A percentile compares a stretch with the other conserved stretches of the same genome.
Conservation (phyloP, 2,888 invertebrate species). For the Exephanes ischioxanthus region DNA sequence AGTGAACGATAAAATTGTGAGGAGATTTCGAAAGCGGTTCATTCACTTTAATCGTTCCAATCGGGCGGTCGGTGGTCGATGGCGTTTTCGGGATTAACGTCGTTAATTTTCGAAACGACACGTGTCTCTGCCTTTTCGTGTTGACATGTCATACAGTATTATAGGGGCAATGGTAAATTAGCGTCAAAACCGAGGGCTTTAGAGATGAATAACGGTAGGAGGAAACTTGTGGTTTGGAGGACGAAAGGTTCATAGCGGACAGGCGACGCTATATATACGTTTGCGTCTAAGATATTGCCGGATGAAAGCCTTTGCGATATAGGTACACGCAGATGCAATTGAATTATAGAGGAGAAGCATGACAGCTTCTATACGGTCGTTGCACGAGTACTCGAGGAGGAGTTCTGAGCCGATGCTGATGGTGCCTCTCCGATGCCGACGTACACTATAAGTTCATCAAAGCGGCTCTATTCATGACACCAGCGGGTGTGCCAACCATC, state of each 20-base stretch:
- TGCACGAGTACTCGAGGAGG: constrained; percentile 41
- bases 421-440: constrained; percentile 26
- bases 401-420: constrained; percentile 30
- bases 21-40: not conserved
- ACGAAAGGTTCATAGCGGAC: constrained; percentile 8
- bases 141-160: not conserved
- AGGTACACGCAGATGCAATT: constrained; percentile 39
- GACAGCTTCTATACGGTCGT: constrained; percentile 51
- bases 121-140: constrained; percentile 9
- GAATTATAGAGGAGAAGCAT: constrained; percentile 49
- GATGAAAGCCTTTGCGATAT: constrained; percentile 42
- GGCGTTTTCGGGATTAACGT: constrained; percentile 29
- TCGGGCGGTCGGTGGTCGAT: not conserved
- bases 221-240: not conserved
- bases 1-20: constrained; percentile 14
- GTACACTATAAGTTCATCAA: constrained; percentile 50
- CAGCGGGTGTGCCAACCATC: constrained; percentile 40
- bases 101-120: constrained; percentile 5
- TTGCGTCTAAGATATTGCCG: constrained; percentile 28
- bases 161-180: not conserved
- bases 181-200: not conserved
- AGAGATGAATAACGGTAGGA: not conserved
- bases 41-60: constrained; percentile 32
- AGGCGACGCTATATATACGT: not conserved
- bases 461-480: constrained; percentile 55